Percentiles rank a stretch among this genome's conserved stretches.
Evolutionary conservation across 2,797 vertebrate genomes (phyloP).

Genomic region (Chloroceryle inda): DNA sequence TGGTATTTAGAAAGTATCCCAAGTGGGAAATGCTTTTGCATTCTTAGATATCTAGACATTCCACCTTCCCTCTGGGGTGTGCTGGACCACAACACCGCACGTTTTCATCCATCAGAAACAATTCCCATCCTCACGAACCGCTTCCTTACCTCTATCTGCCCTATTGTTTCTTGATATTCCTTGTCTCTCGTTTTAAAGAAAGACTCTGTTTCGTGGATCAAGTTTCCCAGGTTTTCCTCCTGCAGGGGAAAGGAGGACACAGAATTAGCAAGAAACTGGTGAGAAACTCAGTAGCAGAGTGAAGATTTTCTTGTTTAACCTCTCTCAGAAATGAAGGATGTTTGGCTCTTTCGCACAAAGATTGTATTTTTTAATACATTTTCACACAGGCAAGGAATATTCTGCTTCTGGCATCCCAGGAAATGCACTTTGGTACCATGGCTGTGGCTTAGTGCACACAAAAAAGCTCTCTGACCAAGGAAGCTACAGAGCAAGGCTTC

Average conservation of each 20-base stretch:
- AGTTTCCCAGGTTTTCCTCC: slow-evolving; percentile 93
- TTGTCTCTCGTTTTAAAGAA: slow-evolving; percentile 97
- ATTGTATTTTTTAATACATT: not conserved
- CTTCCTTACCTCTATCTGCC: slow-evolving; percentile 93
- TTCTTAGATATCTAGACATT: not conserved
- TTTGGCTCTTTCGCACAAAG: not conserved
- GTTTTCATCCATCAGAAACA: not conserved
- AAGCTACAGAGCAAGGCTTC: not conserved
- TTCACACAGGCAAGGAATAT: not conserved
- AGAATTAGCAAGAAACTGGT: not conserved
- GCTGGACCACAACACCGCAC: rapidly evolving
- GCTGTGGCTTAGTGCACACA: not conserved
- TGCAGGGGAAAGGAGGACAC: slow-evolving; percentile 74
- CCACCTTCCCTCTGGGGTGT: not conserved
- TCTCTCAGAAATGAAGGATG: not conserved
- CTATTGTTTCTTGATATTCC: slow-evolving; percentile 98
- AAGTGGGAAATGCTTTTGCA: not conserved
- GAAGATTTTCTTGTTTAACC: not conserved
- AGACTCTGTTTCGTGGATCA: slow-evolving; percentile 96
- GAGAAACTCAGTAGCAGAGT: not conserved
- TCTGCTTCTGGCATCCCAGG: not conserved
- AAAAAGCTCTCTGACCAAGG: not conserved
- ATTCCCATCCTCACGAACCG: rapidly evolving
- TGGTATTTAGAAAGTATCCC: not conserved
- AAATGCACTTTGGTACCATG: not conserved